Conservation (phyloP, 1,140 invertebrate genomes). For the Euwallacea similis region DNA sequence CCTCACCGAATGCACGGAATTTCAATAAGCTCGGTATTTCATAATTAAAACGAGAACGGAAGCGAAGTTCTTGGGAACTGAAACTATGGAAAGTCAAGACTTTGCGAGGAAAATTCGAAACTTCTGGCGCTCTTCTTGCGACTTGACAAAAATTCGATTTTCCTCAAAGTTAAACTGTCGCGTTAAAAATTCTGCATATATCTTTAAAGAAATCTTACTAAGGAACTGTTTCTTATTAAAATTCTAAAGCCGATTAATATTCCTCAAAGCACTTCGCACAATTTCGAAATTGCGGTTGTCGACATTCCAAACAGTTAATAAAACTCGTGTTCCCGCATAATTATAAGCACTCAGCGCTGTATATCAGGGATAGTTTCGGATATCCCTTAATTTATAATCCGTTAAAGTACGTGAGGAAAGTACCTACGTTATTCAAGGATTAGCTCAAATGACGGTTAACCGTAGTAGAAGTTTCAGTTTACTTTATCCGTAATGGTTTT, state of each 20-base stretch:
- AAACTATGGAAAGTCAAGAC: background rate
- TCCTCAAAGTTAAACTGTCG: too few relatives aligned
- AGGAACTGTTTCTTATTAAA: too few relatives aligned
- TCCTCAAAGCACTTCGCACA: slow-evolving; percentile 8
- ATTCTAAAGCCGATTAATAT: background rate
- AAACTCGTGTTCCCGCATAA: slow-evolving; percentile 19
- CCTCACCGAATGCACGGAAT: slow-evolving; percentile 2
- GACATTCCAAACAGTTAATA: slow-evolving; percentile 15
- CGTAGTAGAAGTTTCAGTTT: too few relatives aligned
- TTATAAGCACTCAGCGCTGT: slow-evolving; percentile 13
- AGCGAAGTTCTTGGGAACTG: slow-evolving; percentile 3
- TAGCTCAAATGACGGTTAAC: too few relatives aligned
- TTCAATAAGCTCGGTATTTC: slow-evolving; percentile 20
- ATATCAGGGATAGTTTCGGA: slow-evolving; percentile 16
- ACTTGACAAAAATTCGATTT: too few relatives aligned
- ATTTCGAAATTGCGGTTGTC: slow-evolving; percentile 10
- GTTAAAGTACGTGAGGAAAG: too few relatives aligned
- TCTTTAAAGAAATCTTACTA: too few relatives aligned
- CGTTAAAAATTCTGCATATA: too few relatives aligned
- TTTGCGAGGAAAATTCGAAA: too few relatives aligned
- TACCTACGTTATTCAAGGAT: too few relatives aligned
- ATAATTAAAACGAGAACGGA: slow-evolving; percentile 14
- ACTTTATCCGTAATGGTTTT: too few relatives aligned
- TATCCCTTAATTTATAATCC: slow-evolving; percentile 17
- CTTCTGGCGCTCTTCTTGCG: too few relatives aligned